Conservation (phyloP, 2,888 invertebrate genomes). For the Cepaea hortensis region DNA sequence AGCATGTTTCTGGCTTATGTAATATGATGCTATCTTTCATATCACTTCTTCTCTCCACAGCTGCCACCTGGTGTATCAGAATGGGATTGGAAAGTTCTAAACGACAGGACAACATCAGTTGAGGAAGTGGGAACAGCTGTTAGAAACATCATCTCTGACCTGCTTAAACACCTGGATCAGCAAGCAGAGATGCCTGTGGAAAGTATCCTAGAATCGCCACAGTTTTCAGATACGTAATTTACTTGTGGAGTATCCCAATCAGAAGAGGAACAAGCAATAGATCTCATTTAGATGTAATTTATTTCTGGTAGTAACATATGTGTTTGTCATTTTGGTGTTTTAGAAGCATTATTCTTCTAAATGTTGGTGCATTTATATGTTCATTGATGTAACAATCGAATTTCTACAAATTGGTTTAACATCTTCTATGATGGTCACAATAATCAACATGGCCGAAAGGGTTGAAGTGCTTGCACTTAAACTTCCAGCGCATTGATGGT, state of each 20-base stretch:
- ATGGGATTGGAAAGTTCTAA: not conserved
- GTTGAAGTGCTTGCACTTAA: too few relatives aligned
- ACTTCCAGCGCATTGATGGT: too few relatives aligned
- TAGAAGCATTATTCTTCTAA: too few relatives aligned
- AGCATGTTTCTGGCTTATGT: too few relatives aligned
- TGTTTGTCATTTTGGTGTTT: too few relatives aligned
- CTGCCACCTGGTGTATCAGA: slow-evolving; percentile 1
- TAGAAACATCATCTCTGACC: not conserved
- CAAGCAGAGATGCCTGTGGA: not conserved
- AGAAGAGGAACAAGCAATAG: not conserved
- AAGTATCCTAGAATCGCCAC: not conserved
- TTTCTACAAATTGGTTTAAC: too few relatives aligned
- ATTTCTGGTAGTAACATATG: not conserved
- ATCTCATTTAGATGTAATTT: not conserved
- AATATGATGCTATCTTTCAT: too few relatives aligned
- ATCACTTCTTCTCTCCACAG: not conserved
- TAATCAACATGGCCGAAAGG: too few relatives aligned
- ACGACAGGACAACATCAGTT: not conserved
- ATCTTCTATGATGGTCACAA: too few relatives aligned
- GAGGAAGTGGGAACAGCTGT: not conserved
- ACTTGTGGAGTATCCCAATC: not conserved
- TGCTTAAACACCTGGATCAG: not conserved
- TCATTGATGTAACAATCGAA: too few relatives aligned
- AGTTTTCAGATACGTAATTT: not conserved
- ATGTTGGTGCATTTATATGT: too few relatives aligned